Evolutionary conservation across 2,888 invertebrate species (phyloP).

Genomic region (Coecobrya sp.): DNA sequence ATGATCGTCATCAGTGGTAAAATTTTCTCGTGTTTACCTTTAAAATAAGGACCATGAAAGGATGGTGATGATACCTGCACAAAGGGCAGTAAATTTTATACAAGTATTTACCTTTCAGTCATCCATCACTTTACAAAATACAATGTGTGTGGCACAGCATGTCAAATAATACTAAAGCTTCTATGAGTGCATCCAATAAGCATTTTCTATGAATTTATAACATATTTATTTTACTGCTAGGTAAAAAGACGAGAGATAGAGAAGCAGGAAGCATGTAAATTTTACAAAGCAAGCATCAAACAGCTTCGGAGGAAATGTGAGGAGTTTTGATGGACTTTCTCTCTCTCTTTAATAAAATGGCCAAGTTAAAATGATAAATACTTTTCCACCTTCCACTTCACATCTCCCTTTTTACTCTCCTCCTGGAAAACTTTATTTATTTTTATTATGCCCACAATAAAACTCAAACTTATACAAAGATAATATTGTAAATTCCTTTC

Average conservation of each 20-base stretch:
- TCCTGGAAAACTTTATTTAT: too few relatives aligned
- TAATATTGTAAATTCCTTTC: not conserved
- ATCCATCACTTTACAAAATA: not conserved
- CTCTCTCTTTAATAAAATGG: not conserved
- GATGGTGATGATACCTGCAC: not conserved
- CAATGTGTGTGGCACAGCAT: constrained; percentile 4
- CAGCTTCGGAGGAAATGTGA: not conserved
- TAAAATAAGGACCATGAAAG: not conserved
- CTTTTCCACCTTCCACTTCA: not conserved
- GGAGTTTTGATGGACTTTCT: constrained; percentile 1
- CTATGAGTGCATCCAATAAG: too few relatives aligned
- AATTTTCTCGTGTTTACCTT: not conserved
- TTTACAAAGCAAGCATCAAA: not conserved
- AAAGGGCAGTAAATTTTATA: not conserved
- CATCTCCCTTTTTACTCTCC: not conserved
- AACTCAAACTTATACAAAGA: not conserved
- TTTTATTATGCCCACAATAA: not conserved
- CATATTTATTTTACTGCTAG: not conserved
- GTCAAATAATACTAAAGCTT: not conserved
- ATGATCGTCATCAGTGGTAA: not conserved
- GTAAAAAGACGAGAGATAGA: not conserved
- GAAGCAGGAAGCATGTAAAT: constrained; percentile 14
- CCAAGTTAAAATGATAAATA: not conserved
- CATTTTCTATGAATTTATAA: too few relatives aligned
- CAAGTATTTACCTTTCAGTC: constrained; percentile 23